A percentile compares a stretch with the other conserved stretches of the same genome.
phyloP scores from a whole-genome alignment of 2,797 vertebrate genomes.

The Numenius phaeopus region DNA sequence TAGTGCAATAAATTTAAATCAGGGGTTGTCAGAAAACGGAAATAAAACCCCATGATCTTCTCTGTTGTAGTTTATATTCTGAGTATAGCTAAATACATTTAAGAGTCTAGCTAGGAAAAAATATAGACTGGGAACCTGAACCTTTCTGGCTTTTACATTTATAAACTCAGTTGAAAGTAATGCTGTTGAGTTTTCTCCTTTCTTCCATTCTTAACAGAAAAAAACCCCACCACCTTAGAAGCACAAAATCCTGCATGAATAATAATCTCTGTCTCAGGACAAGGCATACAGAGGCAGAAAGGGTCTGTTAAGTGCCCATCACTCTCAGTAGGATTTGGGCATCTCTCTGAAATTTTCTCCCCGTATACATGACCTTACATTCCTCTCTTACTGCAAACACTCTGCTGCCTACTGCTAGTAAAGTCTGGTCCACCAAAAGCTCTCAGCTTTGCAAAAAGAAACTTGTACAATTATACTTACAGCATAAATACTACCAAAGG shows the following conservation, averaged over 20 bases:
- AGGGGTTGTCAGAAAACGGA: background rate
- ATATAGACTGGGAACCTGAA: background rate
- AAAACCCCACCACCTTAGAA: background rate
- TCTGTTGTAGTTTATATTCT: background rate
- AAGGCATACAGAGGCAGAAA: background rate
- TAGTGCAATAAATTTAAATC: constrained; percentile 20
- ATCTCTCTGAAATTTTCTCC: background rate
- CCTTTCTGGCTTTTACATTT: background rate
- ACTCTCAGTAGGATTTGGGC: background rate
- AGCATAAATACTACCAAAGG: background rate
- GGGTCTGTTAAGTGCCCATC: background rate
- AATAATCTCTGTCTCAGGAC: background rate
- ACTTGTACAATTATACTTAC: background rate
- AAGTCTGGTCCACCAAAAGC: background rate
- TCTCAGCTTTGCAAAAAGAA: background rate
- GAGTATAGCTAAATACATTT: background rate
- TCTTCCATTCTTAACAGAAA: background rate
- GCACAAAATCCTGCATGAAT: background rate
- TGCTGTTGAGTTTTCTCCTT: background rate
- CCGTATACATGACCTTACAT: background rate
- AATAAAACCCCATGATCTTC: background rate
- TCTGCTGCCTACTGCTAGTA: background rate
- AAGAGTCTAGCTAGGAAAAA: background rate
- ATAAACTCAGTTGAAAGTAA: background rate
- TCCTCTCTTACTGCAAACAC: background rate